Conservation (phyloP, 2,113 vertebrate genomes). For the Poeciliopsis retropinna region DNA sequence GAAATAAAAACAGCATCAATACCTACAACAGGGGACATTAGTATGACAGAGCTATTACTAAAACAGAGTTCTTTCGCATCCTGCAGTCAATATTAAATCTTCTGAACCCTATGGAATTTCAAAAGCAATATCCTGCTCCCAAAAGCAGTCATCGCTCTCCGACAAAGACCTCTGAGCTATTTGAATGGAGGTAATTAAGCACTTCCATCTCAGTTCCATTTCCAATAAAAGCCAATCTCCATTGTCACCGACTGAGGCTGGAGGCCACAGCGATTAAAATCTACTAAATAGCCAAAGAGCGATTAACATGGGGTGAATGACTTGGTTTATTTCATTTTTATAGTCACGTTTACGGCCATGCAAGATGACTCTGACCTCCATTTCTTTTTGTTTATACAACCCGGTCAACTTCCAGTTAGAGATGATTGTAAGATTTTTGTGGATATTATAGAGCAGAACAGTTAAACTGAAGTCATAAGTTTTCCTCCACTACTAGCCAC, state of each 20-base stretch:
- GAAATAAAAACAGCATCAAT: conserved; percentile 50
- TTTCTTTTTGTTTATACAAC: conserved; percentile 48
- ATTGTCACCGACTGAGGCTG: conserved; percentile 56
- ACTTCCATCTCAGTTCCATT: conserved; percentile 69
- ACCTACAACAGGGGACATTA: conserved; percentile 33
- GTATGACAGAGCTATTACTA: conserved; percentile 60
- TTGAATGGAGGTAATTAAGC: conserved; percentile 72
- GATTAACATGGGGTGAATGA: conserved; percentile 61
- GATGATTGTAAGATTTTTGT: not conserved
- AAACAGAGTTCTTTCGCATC: conserved; percentile 46
- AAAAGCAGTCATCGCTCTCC: conserved; percentile 64
- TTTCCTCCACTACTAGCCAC: conserved; percentile 33
- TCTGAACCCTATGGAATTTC: conserved; percentile 63
- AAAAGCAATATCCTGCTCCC: conserved; percentile 71
- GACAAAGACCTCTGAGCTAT: conserved; percentile 67
- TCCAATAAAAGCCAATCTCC: conserved; percentile 60
- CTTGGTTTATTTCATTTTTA: conserved; percentile 61
- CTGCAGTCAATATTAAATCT: conserved; percentile 65
- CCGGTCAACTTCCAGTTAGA: conserved; percentile 13
- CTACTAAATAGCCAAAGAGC: conserved; percentile 54
- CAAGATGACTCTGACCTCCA: conserved; percentile 38
- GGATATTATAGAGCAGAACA: conserved; percentile 12
- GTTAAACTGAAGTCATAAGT: conserved; percentile 35
- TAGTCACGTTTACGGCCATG: conserved; percentile 42
- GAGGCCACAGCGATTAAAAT: conserved; percentile 66